Conservation (phyloP, 2,888 invertebrate species). For the Alloplasta piceator region DNA sequence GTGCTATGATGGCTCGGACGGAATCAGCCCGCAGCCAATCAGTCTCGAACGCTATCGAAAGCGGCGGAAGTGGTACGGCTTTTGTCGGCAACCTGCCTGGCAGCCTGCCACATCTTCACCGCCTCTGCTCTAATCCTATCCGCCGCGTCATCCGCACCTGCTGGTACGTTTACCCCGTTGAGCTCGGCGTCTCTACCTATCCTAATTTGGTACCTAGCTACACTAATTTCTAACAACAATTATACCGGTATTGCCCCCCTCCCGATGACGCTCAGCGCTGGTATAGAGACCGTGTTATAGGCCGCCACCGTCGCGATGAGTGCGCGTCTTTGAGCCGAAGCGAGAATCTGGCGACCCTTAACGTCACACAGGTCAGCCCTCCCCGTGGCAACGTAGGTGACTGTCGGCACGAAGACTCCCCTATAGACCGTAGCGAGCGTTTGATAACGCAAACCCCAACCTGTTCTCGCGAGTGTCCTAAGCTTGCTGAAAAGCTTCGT, state of each 20-base stretch:
- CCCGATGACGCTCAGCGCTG: constrained; percentile 4
- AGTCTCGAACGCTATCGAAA: not conserved
- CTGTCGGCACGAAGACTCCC: no score
- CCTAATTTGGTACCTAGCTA: not conserved
- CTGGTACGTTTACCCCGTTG: not conserved
- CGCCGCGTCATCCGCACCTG: not conserved
- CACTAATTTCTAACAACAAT: not conserved
- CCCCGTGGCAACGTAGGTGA: no score
- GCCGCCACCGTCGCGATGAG: no score
- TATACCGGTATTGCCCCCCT: constrained; percentile 11
- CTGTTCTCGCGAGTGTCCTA: no score
- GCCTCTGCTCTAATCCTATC: not conserved
- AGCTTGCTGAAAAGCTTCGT: no score
- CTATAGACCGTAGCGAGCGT: no score
- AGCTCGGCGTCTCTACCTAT: not conserved
- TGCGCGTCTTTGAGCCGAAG: no score
- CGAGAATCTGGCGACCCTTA: no score
- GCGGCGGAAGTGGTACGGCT: not conserved
- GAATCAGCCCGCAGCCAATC: constrained; percentile 16
- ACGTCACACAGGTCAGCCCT: no score
- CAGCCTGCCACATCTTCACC: constrained; percentile 28
- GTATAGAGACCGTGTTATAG: no score
- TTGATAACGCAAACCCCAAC: no score
- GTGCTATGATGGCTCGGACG: not conserved
- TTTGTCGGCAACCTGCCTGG: not conserved